Evolutionary conservation across 2,888 invertebrate species (phyloP).

Genomic region (Protonemura montana): DNA sequence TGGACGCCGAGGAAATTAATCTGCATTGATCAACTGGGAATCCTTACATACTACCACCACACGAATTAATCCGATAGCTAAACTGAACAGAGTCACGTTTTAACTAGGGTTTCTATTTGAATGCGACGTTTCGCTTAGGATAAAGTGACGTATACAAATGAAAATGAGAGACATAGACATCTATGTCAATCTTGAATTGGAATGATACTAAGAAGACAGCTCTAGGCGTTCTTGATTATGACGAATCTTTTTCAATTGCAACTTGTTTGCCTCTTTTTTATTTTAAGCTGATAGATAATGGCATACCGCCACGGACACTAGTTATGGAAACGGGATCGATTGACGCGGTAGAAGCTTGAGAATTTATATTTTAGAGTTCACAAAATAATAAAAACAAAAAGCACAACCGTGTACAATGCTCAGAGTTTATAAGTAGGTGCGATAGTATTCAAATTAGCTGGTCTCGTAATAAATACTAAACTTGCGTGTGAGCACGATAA

Average conservation of each 20-base stretch:
- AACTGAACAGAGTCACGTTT: neutral
- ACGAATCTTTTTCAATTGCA: neutral
- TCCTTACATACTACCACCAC: neutral
- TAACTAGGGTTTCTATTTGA: neutral
- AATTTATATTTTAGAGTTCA: no score
- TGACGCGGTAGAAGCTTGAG: neutral
- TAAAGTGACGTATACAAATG: neutral
- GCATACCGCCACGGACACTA: neutral
- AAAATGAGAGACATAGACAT: neutral
- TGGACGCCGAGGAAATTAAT: neutral
- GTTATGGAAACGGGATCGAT: no score
- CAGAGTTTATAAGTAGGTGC: neutral
- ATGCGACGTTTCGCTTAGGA: neutral
- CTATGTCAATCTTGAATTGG: neutral
- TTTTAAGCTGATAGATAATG: neutral
- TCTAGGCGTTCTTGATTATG: neutral
- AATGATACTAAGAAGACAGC: neutral
- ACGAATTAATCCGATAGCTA: slow-evolving; percentile 7
- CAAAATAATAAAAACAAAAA: no score
- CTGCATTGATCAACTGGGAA: neutral
- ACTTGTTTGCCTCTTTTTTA: neutral
- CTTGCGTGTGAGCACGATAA: neutral
- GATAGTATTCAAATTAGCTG: neutral
- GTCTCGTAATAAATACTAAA: neutral
- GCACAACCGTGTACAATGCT: neutral